These are phyloP conservation scores for Pempheris klunzingeri DNA, from an alignment of 2,797 vertebrate species.

Conservation along the genomic window DNA sequence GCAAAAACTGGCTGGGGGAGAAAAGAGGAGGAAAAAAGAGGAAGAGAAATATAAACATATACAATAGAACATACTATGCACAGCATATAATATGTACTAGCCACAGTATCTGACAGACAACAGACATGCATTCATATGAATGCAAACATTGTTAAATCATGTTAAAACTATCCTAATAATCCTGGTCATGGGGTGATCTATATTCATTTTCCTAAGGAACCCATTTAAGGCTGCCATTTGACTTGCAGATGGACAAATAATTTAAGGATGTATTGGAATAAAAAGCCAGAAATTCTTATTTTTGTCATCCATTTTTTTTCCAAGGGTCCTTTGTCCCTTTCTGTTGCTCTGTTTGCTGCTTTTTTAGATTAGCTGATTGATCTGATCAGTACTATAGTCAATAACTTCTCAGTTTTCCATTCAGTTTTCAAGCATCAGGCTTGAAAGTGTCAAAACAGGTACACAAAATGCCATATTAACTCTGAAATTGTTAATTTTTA, in stretches of 20 bases:
- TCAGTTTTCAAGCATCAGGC: neutral
- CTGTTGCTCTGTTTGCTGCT: neutral
- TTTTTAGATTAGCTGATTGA: neutral
- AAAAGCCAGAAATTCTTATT: constrained; percentile 6
- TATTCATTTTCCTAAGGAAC: neutral
- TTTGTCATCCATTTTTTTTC: neutral
- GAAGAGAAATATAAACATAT: no score
- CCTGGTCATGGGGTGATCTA: neutral
- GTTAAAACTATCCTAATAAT: neutral
- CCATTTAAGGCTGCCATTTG: neutral
- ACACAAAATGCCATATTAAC: neutral
- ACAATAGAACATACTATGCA: no score
- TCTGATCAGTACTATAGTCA: neutral
- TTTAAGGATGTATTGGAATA: neutral
- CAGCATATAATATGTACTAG: no score
- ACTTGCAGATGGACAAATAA: neutral
- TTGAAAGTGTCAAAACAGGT: neutral
- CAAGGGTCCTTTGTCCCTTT: neutral
- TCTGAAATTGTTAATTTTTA: neutral
- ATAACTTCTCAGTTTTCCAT: neutral
- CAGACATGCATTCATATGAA: neutral
- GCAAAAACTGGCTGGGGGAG: no score
- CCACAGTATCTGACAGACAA: neutral
- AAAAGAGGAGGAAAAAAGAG: no score
- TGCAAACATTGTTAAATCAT: neutral